Evolutionary conservation across 2,113 vertebrate genomes (phyloP).

Genomic region (Ancistrus triradiatus): DNA sequence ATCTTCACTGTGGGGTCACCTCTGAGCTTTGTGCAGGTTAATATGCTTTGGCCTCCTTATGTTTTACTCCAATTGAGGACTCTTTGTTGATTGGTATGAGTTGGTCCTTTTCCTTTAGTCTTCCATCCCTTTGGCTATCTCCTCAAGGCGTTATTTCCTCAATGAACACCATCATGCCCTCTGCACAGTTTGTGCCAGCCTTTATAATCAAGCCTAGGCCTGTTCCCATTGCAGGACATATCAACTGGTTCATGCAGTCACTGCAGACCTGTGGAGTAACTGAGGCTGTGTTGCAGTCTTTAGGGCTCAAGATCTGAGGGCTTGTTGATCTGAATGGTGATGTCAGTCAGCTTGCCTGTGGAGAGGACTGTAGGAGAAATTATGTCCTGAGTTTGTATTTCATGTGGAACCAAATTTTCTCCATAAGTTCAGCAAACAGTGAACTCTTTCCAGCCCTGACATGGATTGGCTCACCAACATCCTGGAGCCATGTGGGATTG

Average conservation of each 20-base stretch:
- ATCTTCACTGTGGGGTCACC: constrained; percentile 83
- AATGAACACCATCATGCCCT: constrained; percentile 89
- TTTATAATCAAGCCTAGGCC: constrained; percentile 82
- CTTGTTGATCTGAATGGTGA: constrained; percentile 77
- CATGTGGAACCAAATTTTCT: no score
- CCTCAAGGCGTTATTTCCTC: constrained; percentile 85
- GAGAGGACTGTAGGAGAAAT: no score
- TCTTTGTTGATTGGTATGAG: constrained; percentile 92
- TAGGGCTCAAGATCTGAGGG: constrained; percentile 69
- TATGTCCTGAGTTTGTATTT: no score
- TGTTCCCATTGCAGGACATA: constrained; percentile 80
- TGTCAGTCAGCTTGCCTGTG: constrained; percentile 72
- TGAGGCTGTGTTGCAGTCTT: constrained; percentile 57
- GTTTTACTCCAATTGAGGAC: constrained; percentile 85
- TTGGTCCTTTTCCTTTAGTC: constrained; percentile 86
- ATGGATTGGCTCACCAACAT: no score
- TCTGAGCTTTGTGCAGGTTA: constrained; percentile 78
- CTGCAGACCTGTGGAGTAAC: constrained; percentile 56
- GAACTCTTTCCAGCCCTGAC: no score
- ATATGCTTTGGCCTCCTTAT: constrained; percentile 84
- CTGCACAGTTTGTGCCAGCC: constrained; percentile 82
- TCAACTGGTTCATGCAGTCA: constrained; percentile 80
- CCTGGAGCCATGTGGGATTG: no score
- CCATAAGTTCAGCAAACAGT: no score
- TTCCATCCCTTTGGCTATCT: constrained; percentile 91